These are phyloP conservation scores for Diacarnus erythraeanus DNA, from an alignment of 37 sponge, comb jelly and placozoan genomes.

Conservation along the genomic window DNA sequence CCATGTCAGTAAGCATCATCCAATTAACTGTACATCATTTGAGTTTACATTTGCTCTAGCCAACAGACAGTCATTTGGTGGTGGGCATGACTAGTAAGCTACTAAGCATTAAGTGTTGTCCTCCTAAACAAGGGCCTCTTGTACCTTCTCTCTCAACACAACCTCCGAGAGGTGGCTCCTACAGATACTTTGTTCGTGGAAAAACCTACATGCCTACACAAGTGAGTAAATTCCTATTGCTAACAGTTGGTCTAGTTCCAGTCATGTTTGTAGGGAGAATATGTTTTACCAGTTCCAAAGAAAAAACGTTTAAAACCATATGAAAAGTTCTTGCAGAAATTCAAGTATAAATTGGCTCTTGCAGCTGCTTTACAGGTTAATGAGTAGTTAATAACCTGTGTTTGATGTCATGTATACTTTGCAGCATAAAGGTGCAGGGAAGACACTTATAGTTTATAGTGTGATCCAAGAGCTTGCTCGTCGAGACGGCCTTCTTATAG, in stretches of 20 bases:
- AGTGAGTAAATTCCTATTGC: constrained; percentile 10
- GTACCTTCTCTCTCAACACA: constrained; percentile 15
- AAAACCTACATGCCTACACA: constrained; percentile 50
- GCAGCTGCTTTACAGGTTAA: constrained; percentile 74
- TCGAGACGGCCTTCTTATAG: constrained; percentile 83
- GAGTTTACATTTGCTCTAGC: constrained; percentile 36
- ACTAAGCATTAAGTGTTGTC: constrained; percentile 71
- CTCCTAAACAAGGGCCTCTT: not conserved
- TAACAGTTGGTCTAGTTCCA: too few species aligned
- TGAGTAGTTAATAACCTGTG: not conserved
- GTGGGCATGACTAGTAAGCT: constrained; percentile 91
- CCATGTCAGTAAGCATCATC: constrained; percentile 73
- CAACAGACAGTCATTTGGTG: constrained; percentile 83
- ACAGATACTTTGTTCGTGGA: constrained; percentile 80
- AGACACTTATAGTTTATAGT: constrained; percentile 62
- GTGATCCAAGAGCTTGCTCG: constrained; percentile 88
- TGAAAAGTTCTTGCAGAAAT: constrained; percentile 78
- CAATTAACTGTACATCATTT: not conserved
- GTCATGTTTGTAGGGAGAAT: constrained; percentile 50
- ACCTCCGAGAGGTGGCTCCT: constrained; percentile 45
- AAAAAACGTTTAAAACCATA: constrained; percentile 47
- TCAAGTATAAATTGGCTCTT: constrained; percentile 87
- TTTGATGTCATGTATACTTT: not conserved
- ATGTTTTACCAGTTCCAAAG: constrained; percentile 49
- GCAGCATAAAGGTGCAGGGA: constrained; percentile 13